phyloP scores from a whole-genome alignment of 2,888 invertebrate genomes.

The Perithous albicinctus region DNA sequence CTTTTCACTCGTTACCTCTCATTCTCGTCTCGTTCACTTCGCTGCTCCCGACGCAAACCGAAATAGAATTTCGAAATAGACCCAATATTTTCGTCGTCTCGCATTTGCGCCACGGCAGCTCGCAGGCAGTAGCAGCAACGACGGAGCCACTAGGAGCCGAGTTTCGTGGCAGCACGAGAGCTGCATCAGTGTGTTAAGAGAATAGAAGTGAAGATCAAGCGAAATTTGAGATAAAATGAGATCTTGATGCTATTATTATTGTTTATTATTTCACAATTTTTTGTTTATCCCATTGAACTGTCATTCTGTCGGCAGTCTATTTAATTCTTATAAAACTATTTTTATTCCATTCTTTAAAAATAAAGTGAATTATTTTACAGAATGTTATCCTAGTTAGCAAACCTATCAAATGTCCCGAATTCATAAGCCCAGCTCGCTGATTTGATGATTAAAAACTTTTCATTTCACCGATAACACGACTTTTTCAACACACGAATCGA shows the following conservation, averaged over 20 bases:
- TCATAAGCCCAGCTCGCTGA: no score
- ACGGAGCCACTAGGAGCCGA: slow-evolving; percentile 17
- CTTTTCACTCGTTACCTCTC: slow-evolving; percentile 36
- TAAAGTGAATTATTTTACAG: no score
- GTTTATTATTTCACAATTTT: no score
- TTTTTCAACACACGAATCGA: no score
- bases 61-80: slow-evolving; percentile 85
- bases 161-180: slow-evolving; percentile 57
- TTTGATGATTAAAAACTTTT: no score
- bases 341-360: no score
- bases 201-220: slow-evolving; percentile 4
- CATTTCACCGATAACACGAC: no score
- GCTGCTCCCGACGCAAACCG: slow-evolving; percentile 78
- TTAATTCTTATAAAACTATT: no score
- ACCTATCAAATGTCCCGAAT: no score
- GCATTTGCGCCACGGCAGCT: slow-evolving; percentile 82
- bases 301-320: no score
- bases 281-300: no score
- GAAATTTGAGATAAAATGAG: slow-evolving; percentile 30
- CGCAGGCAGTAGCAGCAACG: slow-evolving; percentile 72
- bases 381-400: no score
- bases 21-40: slow-evolving; percentile 67
- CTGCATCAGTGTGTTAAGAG: slow-evolving; percentile 20
- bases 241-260: slow-evolving; percentile 5
- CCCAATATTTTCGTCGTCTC: slow-evolving; percentile 85